phyloP scores from a whole-genome alignment of 2,113 vertebrate species.

The Brachypodius melanocephalos region DNA sequence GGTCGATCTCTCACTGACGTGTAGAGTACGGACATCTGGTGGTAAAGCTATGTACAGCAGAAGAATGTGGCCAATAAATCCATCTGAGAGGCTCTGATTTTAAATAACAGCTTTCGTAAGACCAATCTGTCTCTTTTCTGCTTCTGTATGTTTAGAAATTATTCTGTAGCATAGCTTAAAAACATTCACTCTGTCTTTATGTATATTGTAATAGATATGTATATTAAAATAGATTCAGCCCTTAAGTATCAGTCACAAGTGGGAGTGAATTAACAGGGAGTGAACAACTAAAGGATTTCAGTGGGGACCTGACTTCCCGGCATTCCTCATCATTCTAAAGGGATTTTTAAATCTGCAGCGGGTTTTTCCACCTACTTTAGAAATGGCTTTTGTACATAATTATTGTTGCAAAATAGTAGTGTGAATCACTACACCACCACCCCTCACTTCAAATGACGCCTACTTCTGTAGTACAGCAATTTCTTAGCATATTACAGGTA shows the following conservation, averaged over 20 bases:
- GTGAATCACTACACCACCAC: neutral
- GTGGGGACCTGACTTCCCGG: neutral
- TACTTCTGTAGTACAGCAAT: fast-evolving
- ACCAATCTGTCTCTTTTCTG: neutral
- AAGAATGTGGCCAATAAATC: neutral
- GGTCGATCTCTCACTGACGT: neutral
- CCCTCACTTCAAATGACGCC: neutral
- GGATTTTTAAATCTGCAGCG: neutral
- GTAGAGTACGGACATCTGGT: conserved; percentile 61
- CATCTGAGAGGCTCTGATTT: neutral
- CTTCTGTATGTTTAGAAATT: neutral
- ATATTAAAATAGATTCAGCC: neutral
- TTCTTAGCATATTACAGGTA: neutral
- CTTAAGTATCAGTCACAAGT: neutral
- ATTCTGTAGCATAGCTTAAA: neutral
- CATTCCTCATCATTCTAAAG: neutral
- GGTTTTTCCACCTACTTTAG: neutral
- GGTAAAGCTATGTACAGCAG: neutral
- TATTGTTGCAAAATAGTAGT: neutral
- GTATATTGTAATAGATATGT: no score
- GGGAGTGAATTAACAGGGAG: neutral
- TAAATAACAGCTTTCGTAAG: neutral
- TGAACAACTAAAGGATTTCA: neutral
- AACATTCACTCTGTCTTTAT: neutral
- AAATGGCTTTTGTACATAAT: neutral